Base-by-base conservation (phyloP, 2,113 vertebrate species). In the Heterocephalus glaber region DNA sequence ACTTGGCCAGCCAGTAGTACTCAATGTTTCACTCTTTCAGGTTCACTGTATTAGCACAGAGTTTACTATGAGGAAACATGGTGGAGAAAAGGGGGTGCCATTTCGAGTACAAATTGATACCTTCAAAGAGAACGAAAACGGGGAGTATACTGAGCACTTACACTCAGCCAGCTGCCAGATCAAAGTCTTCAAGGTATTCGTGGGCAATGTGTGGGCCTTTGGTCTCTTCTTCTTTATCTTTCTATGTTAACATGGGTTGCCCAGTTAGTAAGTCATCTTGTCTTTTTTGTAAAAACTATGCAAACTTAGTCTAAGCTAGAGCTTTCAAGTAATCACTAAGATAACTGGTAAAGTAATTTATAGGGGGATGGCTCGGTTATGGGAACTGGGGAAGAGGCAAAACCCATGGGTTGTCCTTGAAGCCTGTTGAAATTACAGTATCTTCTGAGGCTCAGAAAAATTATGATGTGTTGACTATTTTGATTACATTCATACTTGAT, bases 11-110 rank as follows among this genome's bases (percentile, higher is more conserved):
- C n/a, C 24, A 4, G 47, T 19, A 20, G 58, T 22, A 10, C 52
- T 85, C 68, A 93, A 16, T 24, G 41, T 33, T 82, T 3, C 52
- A 2, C 83, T 90, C 41, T 49, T 95, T 16, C 92, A 99, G 99
- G 99, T 99, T 76, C 99, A 99, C 97, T 99, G 99, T 95, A 99
- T 99, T 93, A 99, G 99, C 98, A 99, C 99, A 13, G 99, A 99
- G 98, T 99, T 99, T 98, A 99, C 99, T 30, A 99, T 99, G 99
- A 98, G 99, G 54, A 99, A 99, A 95, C 99, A 99, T 0, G 99
- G 99, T 0, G 99, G 99, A 2, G 99, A 99, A 96, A 99, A 99
- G 92, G 99, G 99, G 0, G 99, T 99, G 2, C 99, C 99, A 0
- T 99, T 99, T 96, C 99, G 99, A 76, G 98, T 99, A 80, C 99